Conservation (phyloP, 64 coral and sea anemone genomes). For the Dendronephthya gigantea region DNA sequence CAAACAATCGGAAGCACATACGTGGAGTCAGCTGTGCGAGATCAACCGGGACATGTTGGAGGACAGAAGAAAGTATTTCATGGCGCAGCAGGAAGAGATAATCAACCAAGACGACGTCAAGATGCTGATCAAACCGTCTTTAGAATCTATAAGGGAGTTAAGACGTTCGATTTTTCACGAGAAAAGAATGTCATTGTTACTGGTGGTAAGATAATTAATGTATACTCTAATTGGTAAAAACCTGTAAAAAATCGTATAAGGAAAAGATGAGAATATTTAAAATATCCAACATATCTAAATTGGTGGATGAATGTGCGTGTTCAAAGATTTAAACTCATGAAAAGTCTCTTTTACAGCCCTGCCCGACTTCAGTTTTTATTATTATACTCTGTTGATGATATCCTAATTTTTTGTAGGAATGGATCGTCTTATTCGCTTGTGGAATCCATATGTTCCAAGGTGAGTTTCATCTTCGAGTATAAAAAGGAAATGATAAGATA, state of each 20-base stretch:
- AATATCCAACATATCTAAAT: too few species aligned
- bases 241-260: too few species aligned
- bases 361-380: not conserved
- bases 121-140: constrained; percentile 90
- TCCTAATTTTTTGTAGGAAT: constrained; percentile 44
- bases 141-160: constrained; percentile 92
- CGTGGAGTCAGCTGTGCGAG: constrained; percentile 54
- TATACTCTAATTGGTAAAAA: too few species aligned
- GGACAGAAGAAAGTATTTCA: constrained; percentile 37
- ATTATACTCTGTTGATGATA: not conserved
- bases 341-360: too few species aligned
- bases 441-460: constrained; percentile 99
- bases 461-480: constrained; percentile 15
- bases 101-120: constrained; percentile 60
- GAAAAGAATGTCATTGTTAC: constrained; percentile 95
- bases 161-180: constrained; percentile 94
- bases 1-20: constrained; percentile 91
- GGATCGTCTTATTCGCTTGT: constrained; percentile 85
- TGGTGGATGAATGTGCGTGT: too few species aligned
- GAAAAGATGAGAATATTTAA: too few species aligned
- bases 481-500: not conserved
- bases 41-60: constrained; percentile 31
- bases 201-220: constrained; percentile 49
- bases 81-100: constrained; percentile 31
- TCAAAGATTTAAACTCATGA: too few species aligned